A percentile compares a stretch with the other conserved stretches of the same genome.
These are phyloP conservation scores for Drosophila grimshawi DNA, from an alignment of 1,140 invertebrate species.

Conservation along the genomic window DNA sequence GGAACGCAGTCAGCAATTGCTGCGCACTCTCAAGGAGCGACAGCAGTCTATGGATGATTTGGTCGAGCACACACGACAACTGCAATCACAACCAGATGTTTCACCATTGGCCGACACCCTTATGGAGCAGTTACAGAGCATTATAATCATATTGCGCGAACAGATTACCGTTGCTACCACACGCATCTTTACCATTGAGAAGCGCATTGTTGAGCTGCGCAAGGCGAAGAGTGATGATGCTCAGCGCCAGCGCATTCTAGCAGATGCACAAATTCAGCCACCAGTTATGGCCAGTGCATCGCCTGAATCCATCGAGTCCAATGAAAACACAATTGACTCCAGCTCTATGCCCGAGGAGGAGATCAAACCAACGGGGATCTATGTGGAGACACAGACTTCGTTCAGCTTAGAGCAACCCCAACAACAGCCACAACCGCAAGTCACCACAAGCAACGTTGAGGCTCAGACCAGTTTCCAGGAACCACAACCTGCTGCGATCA, in stretches of 20 bases:
- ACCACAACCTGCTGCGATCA: slow-evolving; percentile 48
- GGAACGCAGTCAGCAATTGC: slow-evolving; percentile 69
- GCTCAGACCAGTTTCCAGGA: slow-evolving; percentile 87
- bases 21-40: slow-evolving; percentile 77
- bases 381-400: slow-evolving; percentile 86
- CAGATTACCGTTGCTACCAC: slow-evolving; percentile 79
- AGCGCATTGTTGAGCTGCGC: slow-evolving; percentile 73
- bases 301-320: slow-evolving; percentile 66
- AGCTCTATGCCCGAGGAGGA: slow-evolving; percentile 82
- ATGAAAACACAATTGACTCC: slow-evolving; percentile 71
- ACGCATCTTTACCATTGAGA: slow-evolving; percentile 80
- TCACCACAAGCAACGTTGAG: slow-evolving; percentile 86
- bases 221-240: slow-evolving; percentile 71
- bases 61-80: slow-evolving; percentile 69
- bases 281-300: slow-evolving; percentile 25
- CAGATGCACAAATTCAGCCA: slow-evolving; percentile 68
- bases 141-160: slow-evolving; percentile 74
- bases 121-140: slow-evolving; percentile 75
- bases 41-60: slow-evolving; percentile 79
- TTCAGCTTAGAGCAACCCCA: slow-evolving; percentile 76
- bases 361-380: slow-evolving; percentile 54
- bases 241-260: slow-evolving; percentile 61
- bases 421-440: slow-evolving; percentile 6
- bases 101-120: slow-evolving; percentile 71
- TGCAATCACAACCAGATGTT: slow-evolving; percentile 79